phyloP scores from a whole-genome alignment of 2,113 vertebrate species.

The Hemiprocne comata region DNA sequence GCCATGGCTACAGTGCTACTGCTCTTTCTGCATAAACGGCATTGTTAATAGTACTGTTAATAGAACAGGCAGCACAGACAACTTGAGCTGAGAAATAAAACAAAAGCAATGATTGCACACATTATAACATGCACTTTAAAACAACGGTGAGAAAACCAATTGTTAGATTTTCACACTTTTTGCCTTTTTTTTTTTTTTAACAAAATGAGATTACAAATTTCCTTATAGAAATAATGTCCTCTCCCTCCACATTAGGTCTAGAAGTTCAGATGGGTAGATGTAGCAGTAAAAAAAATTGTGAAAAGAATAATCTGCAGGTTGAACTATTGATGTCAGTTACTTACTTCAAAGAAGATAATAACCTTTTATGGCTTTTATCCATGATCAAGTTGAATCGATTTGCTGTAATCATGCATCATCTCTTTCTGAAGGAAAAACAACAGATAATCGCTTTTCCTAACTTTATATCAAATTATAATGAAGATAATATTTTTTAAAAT shows the following conservation, averaged over 20 bases:
- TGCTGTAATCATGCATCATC: neutral
- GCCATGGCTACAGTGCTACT: neutral
- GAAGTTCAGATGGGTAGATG: neutral
- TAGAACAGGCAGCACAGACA: neutral
- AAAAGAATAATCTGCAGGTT: neutral
- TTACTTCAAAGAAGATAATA: neutral
- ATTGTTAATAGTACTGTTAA: neutral
- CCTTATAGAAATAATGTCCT: neutral
- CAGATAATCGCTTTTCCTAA: neutral
- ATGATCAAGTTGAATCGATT: neutral
- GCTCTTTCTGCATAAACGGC: neutral
- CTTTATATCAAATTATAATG: neutral
- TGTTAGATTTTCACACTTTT: neutral
- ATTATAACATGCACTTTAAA: neutral
- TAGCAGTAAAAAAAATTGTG: neutral
- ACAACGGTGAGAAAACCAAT: neutral
- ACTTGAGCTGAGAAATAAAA: neutral
- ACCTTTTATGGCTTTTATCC: neutral
- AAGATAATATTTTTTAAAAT: neutral
- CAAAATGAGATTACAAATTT: neutral
- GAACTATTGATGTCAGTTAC: neutral
- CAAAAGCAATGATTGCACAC: neutral
- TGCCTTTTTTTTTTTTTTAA: neutral
- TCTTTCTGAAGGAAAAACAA: neutral
- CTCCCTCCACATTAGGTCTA: neutral